Evolutionary conservation across 1,140 invertebrate genomes (phyloP).

Genomic region (Leptoteleia sp.): DNA sequence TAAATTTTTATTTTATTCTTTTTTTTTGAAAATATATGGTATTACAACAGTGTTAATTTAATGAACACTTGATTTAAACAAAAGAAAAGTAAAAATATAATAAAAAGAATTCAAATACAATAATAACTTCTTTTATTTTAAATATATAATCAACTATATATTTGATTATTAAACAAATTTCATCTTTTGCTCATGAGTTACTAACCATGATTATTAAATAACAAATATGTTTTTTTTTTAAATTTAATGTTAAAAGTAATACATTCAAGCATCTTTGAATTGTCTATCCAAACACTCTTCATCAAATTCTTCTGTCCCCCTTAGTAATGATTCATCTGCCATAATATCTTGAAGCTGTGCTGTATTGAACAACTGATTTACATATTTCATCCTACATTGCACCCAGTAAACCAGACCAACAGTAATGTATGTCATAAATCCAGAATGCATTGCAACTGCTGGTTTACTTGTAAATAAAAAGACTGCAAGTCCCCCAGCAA

Average conservation of each 20-base stretch:
- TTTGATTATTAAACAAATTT: too few relatives aligned
- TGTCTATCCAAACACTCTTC: background rate
- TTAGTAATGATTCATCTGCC: conserved; percentile 1
- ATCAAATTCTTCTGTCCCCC: conserved; percentile 15
- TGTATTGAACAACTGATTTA: background rate
- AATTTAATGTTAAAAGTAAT: background rate
- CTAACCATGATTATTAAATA: too few relatives aligned
- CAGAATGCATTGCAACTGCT: conserved; percentile 32
- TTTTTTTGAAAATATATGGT: too few relatives aligned
- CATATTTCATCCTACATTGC: conserved; percentile 26
- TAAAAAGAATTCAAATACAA: too few relatives aligned
- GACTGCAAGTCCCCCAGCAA: conserved; percentile 23
- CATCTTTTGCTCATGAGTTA: too few relatives aligned
- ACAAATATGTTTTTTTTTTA: too few relatives aligned
- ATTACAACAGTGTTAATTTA: too few relatives aligned
- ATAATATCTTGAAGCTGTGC: conserved; percentile 14
- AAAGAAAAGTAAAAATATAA: too few relatives aligned
- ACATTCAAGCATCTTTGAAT: conserved; percentile 2
- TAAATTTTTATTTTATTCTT: too few relatives aligned
- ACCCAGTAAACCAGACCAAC: conserved; percentile 37
- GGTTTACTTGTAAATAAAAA: conserved; percentile 64
- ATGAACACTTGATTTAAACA: too few relatives aligned
- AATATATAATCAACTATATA: too few relatives aligned
- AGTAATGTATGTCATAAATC: conserved; percentile 45
- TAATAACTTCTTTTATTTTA: too few relatives aligned